Evolutionary conservation across 2,113 vertebrate genomes (phyloP), one percentile per base, ranked within the genome.

Genomic region (Oxyruncus cristatus): DNA sequence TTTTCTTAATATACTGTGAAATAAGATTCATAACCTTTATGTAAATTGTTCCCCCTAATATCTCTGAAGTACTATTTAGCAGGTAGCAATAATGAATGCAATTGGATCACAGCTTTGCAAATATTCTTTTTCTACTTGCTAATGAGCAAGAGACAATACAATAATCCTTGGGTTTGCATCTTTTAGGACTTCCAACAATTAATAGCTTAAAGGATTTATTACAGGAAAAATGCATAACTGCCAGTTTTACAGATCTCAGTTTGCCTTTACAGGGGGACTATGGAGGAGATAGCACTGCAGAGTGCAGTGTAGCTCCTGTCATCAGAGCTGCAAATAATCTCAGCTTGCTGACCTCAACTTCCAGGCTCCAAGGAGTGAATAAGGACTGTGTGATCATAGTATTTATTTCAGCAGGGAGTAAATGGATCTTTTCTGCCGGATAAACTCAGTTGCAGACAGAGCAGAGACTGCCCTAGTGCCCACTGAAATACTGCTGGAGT

Each of bases 11-110:
- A 89, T 8, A 67, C 52, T 89, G 49, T 88, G 71, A 93, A 93
- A 91, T 89, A 91, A 88, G 74, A 89, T 91, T 95, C 28, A 65
- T 83, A 94, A 88, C 52, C 35, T 94, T 91, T 63, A 92, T 74
- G 52, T 80, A 91, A 87, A 83, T 85, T 92, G 13, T 89, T 87
- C 41, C 46, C 39, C 28, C 37, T 91, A 89, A 72, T 93, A 77
- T 50, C 32, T 49, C 30, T 75, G 39, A 94, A 94, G 58, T 85
- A 83, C 10, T 91, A 47, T 81, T 92, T 91, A 86, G 72, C 61
- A 84, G 79, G 80, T 93, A 92, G 71, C 62, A 75, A 78, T 85
- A 94, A 88, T 13, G 35, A 83, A 67, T 76, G 46, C 58, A 92
- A n/a, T 58, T 26, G 30, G 46, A 89, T 88, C 44, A 58, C 39